phyloP scores from a whole-genome alignment of 2,888 invertebrate species.

The Lypha dubia region DNA sequence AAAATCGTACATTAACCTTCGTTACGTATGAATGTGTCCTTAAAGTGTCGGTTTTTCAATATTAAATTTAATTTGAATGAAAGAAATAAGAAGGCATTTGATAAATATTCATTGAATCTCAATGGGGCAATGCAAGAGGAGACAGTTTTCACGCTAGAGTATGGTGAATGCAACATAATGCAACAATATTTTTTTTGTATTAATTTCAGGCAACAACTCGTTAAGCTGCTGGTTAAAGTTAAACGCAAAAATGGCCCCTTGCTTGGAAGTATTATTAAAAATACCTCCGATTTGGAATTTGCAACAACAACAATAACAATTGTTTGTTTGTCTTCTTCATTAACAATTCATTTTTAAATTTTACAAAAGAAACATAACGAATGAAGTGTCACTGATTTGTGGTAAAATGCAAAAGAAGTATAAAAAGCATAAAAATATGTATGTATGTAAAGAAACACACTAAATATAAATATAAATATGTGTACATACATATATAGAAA shows the following conservation, averaged over 20 bases:
- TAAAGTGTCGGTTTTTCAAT: constrained; percentile 34
- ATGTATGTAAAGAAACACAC: background rate
- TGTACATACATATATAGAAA: background rate
- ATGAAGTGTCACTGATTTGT: constrained; percentile 61
- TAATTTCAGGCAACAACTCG: background rate
- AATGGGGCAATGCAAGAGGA: background rate
- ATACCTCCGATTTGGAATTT: constrained; percentile 17
- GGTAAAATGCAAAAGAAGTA: constrained; percentile 62
- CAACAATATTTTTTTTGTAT: background rate
- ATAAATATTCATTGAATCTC: background rate
- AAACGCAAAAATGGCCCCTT: constrained; percentile 20
- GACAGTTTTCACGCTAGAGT: too few species aligned
- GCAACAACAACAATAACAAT: constrained; percentile 35
- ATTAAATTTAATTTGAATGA: constrained; percentile 22
- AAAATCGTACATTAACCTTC: constrained; percentile 73
- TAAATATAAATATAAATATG: background rate
- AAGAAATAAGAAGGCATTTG: background rate
- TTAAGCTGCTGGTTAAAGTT: constrained; percentile 3
- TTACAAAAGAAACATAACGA: constrained; percentile 26
- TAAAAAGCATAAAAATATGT: constrained; percentile 18
- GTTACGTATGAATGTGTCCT: constrained; percentile 65
- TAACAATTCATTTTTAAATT: constrained; percentile 14
- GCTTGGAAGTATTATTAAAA: background rate
- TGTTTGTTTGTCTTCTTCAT: constrained; percentile 43
- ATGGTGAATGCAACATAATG: background rate